Evolutionary conservation across 2,888 invertebrate genomes (phyloP).

Genomic region (Diaphora mendica): DNA sequence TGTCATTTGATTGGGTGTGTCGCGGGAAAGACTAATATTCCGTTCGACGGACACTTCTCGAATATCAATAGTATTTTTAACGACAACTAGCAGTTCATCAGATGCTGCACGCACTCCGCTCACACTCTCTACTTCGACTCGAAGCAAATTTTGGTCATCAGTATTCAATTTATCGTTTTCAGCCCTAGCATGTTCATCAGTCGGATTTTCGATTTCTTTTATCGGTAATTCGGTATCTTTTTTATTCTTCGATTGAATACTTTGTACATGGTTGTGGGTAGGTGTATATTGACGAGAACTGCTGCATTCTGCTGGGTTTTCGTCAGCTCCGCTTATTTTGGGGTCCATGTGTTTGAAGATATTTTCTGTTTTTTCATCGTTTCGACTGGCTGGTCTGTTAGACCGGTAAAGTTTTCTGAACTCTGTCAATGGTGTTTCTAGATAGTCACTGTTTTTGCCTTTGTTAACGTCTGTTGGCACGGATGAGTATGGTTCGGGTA

Average conservation of each 20-base stretch:
- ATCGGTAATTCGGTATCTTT: constrained; percentile 60
- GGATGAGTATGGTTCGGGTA: constrained; percentile 50
- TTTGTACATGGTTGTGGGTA: constrained; percentile 26
- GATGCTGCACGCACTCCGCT: constrained; percentile 52
- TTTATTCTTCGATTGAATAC: constrained; percentile 60
- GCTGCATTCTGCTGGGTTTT: constrained; percentile 6
- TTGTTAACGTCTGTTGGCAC: constrained; percentile 25
- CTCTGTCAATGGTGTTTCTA: constrained; percentile 73
- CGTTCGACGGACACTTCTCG: constrained; percentile 35
- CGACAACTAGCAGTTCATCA: constrained; percentile 57
- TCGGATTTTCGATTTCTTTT: constrained; percentile 15
- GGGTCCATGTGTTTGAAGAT: not conserved
- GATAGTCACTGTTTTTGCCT: constrained; percentile 53
- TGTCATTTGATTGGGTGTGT: constrained; percentile 59
- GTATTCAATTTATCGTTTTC: constrained; percentile 14
- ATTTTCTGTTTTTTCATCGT: constrained; percentile 8
- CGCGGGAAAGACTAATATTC: constrained; percentile 33
- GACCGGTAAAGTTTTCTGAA: constrained; percentile 74
- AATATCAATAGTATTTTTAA: constrained; percentile 62
- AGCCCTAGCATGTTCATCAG: constrained; percentile 7
- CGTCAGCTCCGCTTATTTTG: not conserved
- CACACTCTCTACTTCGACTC: constrained; percentile 65
- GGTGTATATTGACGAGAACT: constrained; percentile 7
- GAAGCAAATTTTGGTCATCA: constrained; percentile 53
- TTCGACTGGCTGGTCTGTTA: constrained; percentile 15